Percentiles rank a stretch among this genome's conserved stretches.
phyloP scores from a whole-genome alignment of 2,113 vertebrate species.

The Bothrops jararaca region DNA sequence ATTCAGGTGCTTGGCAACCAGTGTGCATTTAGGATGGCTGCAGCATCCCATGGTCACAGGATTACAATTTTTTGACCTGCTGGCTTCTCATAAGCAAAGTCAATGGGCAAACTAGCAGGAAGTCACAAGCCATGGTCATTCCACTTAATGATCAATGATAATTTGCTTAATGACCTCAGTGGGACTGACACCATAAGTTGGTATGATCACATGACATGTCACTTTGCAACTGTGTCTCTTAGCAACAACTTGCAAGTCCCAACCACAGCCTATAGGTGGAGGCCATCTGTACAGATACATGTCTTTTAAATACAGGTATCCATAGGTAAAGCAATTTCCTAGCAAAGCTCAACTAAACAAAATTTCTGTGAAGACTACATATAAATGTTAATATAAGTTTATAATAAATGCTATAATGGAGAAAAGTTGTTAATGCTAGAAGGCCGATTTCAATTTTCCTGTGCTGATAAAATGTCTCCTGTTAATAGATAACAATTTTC shows the following conservation, averaged over 20 bases:
- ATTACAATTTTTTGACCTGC: neutral
- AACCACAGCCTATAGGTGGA: neutral
- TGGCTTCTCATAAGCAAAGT: neutral
- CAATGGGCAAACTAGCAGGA: neutral
- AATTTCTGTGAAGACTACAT: neutral
- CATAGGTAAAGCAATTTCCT: neutral
- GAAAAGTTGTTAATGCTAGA: constrained; percentile 3
- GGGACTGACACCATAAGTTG: neutral
- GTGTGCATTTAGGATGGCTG: neutral
- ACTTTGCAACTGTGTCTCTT: neutral
- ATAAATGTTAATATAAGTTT: neutral
- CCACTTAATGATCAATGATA: neutral
- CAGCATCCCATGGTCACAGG: neutral
- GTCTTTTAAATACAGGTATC: neutral
- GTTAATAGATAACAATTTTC: constrained; percentile 12
- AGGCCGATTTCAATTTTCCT: neutral
- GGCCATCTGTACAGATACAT: neutral
- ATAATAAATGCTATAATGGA: neutral
- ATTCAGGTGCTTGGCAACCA: neutral
- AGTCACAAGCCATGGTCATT: neutral
- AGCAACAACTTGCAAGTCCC: neutral
- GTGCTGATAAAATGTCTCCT: constrained; percentile 1
- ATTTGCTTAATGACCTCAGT: neutral
- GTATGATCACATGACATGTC: neutral
- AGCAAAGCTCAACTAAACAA: neutral